phyloP scores from a whole-genome alignment of 1,140 invertebrate species.

The Zeugodacus cucurbitae region DNA sequence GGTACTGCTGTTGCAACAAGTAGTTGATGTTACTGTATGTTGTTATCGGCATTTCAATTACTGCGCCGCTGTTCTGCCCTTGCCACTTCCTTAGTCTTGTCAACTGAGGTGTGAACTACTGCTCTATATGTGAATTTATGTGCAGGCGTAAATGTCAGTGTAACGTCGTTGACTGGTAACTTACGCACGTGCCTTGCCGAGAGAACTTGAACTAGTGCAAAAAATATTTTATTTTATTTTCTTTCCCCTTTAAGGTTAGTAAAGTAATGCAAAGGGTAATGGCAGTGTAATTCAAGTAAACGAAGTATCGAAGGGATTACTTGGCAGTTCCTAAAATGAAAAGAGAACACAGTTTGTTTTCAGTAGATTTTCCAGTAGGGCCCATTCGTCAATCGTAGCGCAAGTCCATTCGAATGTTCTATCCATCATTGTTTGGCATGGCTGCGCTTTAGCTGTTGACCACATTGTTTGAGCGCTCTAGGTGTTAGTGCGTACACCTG shows the following conservation, averaged over 20 bases:
- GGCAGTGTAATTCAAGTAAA: no score
- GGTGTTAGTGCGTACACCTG: neutral
- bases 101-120: constrained; percentile 7
- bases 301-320: no score
- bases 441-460: neutral
- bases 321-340: no score
- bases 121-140: neutral
- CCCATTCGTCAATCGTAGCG: no score
- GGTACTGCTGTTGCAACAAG: neutral
- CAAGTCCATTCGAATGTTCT: neutral
- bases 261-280: no score
- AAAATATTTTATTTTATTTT: no score
- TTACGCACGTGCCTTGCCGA: no score
- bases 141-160: neutral
- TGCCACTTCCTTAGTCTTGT: neutral
- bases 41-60: neutral
- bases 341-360: no score
- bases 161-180: neutral
- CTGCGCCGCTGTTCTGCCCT: neutral
- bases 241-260: no score
- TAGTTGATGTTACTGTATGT: neutral
- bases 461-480: neutral
- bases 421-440: constrained; percentile 19
- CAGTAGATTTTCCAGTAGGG: no score
- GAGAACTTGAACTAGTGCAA: no score